Evolutionary conservation across 2,113 vertebrate genomes (phyloP).

Genomic region (Ictidomys tridecemlineatus): DNA sequence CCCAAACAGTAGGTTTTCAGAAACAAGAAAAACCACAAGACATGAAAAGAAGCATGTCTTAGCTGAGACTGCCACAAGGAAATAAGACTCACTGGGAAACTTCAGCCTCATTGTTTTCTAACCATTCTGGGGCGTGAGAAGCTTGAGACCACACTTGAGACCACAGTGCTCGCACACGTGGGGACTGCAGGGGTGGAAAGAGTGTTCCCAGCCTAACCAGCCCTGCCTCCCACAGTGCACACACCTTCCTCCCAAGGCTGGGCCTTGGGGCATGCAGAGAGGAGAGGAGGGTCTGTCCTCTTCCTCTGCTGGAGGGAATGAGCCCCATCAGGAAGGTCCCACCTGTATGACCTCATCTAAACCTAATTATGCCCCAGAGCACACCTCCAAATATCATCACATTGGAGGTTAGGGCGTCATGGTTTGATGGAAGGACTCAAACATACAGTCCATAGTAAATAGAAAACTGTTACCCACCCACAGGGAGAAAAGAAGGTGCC

Average conservation of each 20-base stretch:
- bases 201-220: background rate
- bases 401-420: too few species aligned
- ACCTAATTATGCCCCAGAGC: too few species aligned
- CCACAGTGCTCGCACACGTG: rapidly evolving
- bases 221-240: background rate
- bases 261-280: too few species aligned
- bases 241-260: too few species aligned
- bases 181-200: background rate
- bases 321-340: background rate
- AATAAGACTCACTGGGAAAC: background rate
- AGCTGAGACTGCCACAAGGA: too few species aligned
- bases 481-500: background rate
- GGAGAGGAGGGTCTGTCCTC: background rate
- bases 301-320: background rate
- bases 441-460: background rate
- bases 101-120: background rate
- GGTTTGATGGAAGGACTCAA: background rate
- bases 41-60: background rate
- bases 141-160: background rate
- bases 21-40: background rate
- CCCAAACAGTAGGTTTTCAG: background rate
- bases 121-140: too few species aligned
- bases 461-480: background rate
- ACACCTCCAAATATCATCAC: too few species aligned
- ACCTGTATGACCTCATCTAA: background rate